phyloP scores from a whole-genome alignment of 1,140 invertebrate genomes.

The Bradynema listronoti region DNA sequence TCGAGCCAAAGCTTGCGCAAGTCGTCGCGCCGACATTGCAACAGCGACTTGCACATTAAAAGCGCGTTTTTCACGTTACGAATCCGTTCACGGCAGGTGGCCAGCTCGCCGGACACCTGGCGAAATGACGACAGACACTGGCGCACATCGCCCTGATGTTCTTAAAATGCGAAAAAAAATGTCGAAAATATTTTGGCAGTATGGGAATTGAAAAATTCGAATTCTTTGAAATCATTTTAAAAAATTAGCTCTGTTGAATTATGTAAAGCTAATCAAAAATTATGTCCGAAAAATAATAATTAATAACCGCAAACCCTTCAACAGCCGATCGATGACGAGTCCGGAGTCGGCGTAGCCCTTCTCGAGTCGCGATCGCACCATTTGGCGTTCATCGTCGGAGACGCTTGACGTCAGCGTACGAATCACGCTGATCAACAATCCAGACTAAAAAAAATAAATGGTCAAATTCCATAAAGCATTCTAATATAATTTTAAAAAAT shows the following conservation, averaged over 20 bases:
- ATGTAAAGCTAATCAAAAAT: no score
- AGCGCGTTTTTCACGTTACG: slow-evolving; percentile 79
- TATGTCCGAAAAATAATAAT: background rate
- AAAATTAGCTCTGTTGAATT: no score
- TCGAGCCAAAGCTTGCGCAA: slow-evolving; percentile 68
- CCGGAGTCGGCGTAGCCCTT: slow-evolving; percentile 85
- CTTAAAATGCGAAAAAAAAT: slow-evolving; percentile 58
- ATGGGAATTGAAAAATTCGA: no score
- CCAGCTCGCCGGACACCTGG: slow-evolving; percentile 65
- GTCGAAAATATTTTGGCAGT: no score
- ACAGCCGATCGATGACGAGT: slow-evolving; percentile 71
- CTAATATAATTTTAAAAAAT: background rate
- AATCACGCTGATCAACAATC: slow-evolving; percentile 83
- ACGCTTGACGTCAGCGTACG: slow-evolving; percentile 80
- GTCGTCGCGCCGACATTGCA: slow-evolving; percentile 84
- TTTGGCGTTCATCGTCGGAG: slow-evolving; percentile 85
- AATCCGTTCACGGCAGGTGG: slow-evolving; percentile 71
- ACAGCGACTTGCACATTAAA: slow-evolving; percentile 76
- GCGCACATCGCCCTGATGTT: slow-evolving; percentile 78
- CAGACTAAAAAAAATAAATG: slow-evolving; percentile 66
- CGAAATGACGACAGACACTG: slow-evolving; percentile 79
- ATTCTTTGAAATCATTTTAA: no score
- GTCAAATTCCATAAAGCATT: slow-evolving; percentile 3
- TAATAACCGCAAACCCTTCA: slow-evolving; percentile 64
- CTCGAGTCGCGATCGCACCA: slow-evolving; percentile 84